Percentiles rank a stretch among this genome's conserved stretches.
These are phyloP conservation scores for Macrotus californicus DNA, from an alignment of 2,113 vertebrate genomes.

Conservation along the genomic window DNA sequence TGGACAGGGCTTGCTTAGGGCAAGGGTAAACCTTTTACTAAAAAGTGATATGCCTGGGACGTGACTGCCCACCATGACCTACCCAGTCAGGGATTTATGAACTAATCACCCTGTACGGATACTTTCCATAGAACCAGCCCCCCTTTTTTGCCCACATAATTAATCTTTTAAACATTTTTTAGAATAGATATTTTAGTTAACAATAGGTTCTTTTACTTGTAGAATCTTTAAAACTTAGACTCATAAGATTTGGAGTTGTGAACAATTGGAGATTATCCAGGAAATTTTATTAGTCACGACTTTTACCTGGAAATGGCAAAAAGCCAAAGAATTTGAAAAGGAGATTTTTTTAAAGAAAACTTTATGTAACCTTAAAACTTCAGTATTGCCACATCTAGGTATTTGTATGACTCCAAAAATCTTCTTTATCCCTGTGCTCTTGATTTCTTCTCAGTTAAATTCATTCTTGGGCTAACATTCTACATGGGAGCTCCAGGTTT, in stretches of 20 bases:
- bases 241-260: not conserved
- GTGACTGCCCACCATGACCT: not conserved
- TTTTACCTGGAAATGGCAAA: conserved; percentile 2
- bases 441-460: not conserved
- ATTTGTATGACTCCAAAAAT: not conserved
- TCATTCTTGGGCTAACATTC: not conserved
- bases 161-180: conserved; percentile 20
- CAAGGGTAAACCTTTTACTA: not conserved
- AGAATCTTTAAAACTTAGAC: not conserved
- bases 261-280: conserved; percentile 2
- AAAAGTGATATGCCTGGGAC: not conserved
- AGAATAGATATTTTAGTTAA: not conserved
- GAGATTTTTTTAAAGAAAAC: not conserved
- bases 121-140: not conserved
- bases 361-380: not conserved
- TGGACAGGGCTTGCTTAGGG: not conserved
- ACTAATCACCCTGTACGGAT: not conserved
- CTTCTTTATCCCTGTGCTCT: not conserved
- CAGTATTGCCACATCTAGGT: not conserved
- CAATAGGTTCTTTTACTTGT: not conserved
- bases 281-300: not conserved
- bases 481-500: not conserved
- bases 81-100: not conserved
- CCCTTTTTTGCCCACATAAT: not conserved
- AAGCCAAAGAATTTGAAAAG: not conserved